phyloP scores from a whole-genome alignment of 2,888 invertebrate species.

The Fragum sueziense region DNA sequence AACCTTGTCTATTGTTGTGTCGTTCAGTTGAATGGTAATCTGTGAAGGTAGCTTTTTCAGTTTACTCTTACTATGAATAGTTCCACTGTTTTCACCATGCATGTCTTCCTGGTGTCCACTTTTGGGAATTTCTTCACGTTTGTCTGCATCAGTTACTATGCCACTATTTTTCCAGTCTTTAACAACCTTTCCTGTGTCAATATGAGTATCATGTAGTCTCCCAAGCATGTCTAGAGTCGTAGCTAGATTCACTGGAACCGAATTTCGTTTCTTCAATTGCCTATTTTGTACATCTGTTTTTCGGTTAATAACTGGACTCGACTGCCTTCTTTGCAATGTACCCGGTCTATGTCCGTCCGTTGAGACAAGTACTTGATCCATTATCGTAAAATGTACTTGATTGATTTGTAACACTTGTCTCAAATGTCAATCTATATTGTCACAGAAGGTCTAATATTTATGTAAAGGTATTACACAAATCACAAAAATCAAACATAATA shows the following conservation, averaged over 20 bases:
- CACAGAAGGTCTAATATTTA: no score
- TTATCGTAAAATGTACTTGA: no score
- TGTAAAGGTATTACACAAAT: no score
- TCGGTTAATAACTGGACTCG: neutral
- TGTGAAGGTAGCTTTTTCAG: constrained; percentile 4
- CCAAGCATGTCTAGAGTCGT: constrained; percentile 15
- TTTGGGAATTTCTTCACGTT: neutral
- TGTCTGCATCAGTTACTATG: neutral
- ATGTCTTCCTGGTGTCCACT: neutral
- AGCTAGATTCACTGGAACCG: constrained; percentile 7
- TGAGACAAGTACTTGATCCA: neutral
- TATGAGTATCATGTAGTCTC: constrained; percentile 6
- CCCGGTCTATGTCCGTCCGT: neutral
- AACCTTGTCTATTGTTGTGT: neutral
- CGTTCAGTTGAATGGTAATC: constrained; percentile 15
- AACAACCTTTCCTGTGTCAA: neutral
- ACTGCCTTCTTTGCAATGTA: neutral
- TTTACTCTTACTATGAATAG: neutral
- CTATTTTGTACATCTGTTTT: neutral
- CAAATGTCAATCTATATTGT: no score
- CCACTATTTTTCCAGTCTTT: neutral
- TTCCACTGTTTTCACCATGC: neutral
- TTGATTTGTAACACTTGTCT: no score
- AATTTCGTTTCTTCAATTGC: constrained; percentile 2
- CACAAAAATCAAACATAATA: no score